Conservation (phyloP, 2,888 invertebrate genomes). For the Copidosoma aretas region DNA sequence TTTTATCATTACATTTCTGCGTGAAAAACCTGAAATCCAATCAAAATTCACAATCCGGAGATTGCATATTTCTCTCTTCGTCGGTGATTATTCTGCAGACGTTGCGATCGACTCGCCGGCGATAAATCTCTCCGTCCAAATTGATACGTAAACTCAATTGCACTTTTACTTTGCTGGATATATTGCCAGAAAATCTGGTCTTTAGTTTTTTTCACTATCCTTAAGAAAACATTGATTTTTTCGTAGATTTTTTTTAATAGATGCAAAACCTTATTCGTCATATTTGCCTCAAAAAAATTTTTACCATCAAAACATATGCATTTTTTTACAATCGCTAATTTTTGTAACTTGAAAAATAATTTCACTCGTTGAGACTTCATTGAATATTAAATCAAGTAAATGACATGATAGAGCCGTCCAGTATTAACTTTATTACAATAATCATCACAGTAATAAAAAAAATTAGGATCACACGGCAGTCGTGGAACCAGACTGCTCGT, state of each 20-base stretch:
- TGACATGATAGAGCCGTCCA: too few species aligned
- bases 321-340: too few species aligned
- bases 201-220: neutral
- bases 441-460: too few species aligned
- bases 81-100: neutral
- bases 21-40: neutral
- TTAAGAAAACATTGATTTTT: neutral
- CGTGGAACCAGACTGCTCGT: neutral
- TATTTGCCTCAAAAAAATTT: too few species aligned
- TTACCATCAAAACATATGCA: too few species aligned
- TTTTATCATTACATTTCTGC: neutral
- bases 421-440: too few species aligned
- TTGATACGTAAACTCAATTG: constrained; percentile 1
- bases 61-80: neutral
- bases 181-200: constrained; percentile 1
- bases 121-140: neutral
- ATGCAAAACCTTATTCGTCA: too few species aligned
- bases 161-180: constrained; percentile 16
- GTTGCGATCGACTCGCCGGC: constrained; percentile 1
- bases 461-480: too few species aligned
- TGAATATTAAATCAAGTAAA: too few species aligned
- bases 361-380: too few species aligned
- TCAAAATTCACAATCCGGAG: neutral
- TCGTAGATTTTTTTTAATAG: too few species aligned
- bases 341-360: too few species aligned